Evolutionary conservation across 1,140 invertebrate genomes (phyloP), one percentile per base, ranked within the genome.

Genomic region (Holcopasites calliopsidis): DNA sequence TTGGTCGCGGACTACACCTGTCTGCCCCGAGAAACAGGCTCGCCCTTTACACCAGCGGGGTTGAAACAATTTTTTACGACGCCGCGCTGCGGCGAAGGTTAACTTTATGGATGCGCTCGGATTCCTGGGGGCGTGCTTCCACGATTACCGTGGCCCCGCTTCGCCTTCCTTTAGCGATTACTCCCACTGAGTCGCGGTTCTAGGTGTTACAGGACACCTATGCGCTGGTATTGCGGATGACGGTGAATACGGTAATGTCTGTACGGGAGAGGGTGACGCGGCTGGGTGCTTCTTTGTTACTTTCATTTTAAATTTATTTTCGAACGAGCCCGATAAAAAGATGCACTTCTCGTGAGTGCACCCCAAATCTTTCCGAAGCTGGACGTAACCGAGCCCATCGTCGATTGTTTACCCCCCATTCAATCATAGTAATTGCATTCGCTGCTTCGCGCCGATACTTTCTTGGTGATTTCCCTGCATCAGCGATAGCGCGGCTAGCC

Each of bases 281-380:
- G 28, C 31, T 47, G 35, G 66, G 60, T 42, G 79, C 21, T 54
- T 75, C 66, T 80, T 80, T 84, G 82, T 86, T 84, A 86, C n/a
- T 86, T 86, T 86, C 75, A 83, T 70, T 80, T 84, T 70, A 83
- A 86, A 86, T 84, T 86, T 86, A 86, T 83, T 83, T 86, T 73
- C 70, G 79, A 70, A 58, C 60, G 50, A 54, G 47, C 74, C 79
- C 82, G 80, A 86, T 85, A 86, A 86, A 86, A 86, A 81, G 23
- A 26, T 64, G 26, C 49, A 71, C 70, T 73, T 77, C 78, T 79
- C 52, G 49, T 23, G 42, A 16, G 28, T n/a, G n/a, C n/a, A n/a
- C n/a, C n/a, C n/a, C n/a, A n/a, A n/a, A n/a, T n/a, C n/a, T n/a
- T n/a, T n/a, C n/a, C n/a, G n/a, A n/a, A n/a, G n/a, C n/a, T n/a